Evolutionary conservation across 2,797 vertebrate species (phyloP).

Genomic region (Gouania willdenowi): DNA sequence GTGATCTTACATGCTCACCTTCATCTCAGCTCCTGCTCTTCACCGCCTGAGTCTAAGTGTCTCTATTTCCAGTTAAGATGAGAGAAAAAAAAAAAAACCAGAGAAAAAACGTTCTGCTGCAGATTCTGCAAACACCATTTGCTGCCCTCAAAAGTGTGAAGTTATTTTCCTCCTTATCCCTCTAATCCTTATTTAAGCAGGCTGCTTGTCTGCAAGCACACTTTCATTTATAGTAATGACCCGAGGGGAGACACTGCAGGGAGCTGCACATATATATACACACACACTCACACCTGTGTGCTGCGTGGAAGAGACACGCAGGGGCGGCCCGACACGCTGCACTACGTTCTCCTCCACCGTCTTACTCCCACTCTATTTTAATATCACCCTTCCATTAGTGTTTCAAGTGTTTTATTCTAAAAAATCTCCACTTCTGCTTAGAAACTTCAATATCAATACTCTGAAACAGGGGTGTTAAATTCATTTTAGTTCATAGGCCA

Average conservation of each 20-base stretch:
- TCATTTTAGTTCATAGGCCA: too few species aligned
- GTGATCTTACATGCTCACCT: conserved; percentile 59
- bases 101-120: conserved; percentile 19
- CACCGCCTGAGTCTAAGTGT: conserved; percentile 36
- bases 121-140: conserved; percentile 51
- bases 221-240: conserved; percentile 56
- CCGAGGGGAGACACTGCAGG: conserved; percentile 26
- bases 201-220: conserved; percentile 45
- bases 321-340: background rate
- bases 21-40: conserved; percentile 44
- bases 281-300: conserved; percentile 43
- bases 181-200: conserved; percentile 62
- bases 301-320: background rate
- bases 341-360: too few species aligned
- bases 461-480: too few species aligned
- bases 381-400: too few species aligned
- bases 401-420: too few species aligned
- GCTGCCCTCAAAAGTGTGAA: conserved; percentile 52
- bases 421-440: too few species aligned
- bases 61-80: conserved; percentile 50
- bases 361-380: too few species aligned
- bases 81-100: background rate
- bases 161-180: conserved; percentile 52
- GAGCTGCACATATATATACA: conserved; percentile 7
- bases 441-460: too few species aligned